Conservation (phyloP, 1,140 invertebrate species). For the Drosophila persimilis region DNA sequence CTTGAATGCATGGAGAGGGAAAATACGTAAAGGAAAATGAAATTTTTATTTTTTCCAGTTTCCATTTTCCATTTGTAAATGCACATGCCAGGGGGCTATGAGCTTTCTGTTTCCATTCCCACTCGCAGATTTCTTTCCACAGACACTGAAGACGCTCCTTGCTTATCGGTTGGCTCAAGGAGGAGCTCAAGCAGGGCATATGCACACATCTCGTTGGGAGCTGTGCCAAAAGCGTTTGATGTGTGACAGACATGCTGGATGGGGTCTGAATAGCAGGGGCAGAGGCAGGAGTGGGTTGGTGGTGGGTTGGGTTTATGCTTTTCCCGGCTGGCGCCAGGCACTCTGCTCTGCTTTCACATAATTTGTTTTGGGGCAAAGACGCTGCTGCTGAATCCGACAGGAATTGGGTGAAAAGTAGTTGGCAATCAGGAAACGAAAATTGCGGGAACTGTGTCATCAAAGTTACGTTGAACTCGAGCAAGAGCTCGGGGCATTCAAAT, state of each 20-base stretch:
- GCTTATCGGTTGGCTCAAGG: neutral
- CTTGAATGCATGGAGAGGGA: constrained; percentile 14
- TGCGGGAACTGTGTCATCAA: constrained; percentile 30
- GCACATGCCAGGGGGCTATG: constrained; percentile 12
- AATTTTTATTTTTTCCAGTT: constrained; percentile 9
- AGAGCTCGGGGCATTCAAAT: neutral
- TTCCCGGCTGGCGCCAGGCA: constrained; percentile 34
- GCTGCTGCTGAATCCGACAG: constrained; percentile 26
- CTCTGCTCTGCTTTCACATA: neutral
- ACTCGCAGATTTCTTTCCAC: constrained; percentile 36
- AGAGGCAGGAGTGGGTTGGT: neutral
- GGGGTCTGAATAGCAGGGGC: neutral
- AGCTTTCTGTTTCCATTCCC: neutral
- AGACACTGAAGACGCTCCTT: constrained; percentile 5
- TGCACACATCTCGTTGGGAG: constrained; percentile 32
- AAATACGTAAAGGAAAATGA: constrained; percentile 7
- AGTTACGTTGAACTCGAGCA: constrained; percentile 42
- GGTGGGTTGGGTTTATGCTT: neutral
- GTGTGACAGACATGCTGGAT: constrained; percentile 33
- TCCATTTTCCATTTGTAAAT: constrained; percentile 43
- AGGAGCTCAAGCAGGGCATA: neutral
- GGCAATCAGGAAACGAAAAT: constrained; percentile 63
- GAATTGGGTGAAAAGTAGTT: constrained; percentile 43
- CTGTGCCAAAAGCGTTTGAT: constrained; percentile 57
- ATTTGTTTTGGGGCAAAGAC: constrained; percentile 9